Evolutionary conservation across 2,888 invertebrate genomes (phyloP).

Genomic region (Euphydryas editha): DNA sequence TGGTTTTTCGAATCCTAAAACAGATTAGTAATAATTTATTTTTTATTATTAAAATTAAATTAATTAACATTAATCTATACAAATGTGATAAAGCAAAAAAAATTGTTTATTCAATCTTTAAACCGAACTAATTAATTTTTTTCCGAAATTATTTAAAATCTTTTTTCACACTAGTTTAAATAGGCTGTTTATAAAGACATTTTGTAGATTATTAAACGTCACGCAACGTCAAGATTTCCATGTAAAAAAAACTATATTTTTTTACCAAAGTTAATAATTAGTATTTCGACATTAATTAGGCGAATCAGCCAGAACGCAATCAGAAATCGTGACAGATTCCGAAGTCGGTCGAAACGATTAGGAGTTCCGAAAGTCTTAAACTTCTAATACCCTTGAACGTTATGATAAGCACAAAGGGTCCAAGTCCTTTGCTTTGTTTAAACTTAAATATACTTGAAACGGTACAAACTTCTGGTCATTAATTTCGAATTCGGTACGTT

Average conservation of each 20-base stretch:
- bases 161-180: too few species aligned
- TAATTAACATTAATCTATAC: not conserved
- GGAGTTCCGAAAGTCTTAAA: conserved; percentile 55
- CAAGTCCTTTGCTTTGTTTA: conserved; percentile 57
- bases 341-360: conserved; percentile 46
- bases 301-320: not conserved
- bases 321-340: conserved; percentile 33
- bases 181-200: too few species aligned
- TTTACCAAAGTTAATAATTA: not conserved
- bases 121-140: not conserved
- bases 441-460: conserved; percentile 51
- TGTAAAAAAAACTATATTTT: too few species aligned
- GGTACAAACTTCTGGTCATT: conserved; percentile 41
- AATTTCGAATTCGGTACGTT: conserved; percentile 33
- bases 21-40: not conserved
- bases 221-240: too few species aligned
- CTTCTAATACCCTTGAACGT: conserved; percentile 66
- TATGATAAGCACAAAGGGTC: conserved; percentile 57
- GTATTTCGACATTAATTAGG: not conserved
- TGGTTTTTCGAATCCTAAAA: conserved; percentile 4
- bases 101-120: not conserved
- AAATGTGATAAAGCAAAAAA: not conserved
- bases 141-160: too few species aligned
- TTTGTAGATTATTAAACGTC: too few species aligned
- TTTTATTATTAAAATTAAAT: not conserved